A percentile compares a stretch with the other conserved stretches of the same genome.
phyloP scores from a whole-genome alignment of 2,113 vertebrate species.

The Vidua macroura region DNA sequence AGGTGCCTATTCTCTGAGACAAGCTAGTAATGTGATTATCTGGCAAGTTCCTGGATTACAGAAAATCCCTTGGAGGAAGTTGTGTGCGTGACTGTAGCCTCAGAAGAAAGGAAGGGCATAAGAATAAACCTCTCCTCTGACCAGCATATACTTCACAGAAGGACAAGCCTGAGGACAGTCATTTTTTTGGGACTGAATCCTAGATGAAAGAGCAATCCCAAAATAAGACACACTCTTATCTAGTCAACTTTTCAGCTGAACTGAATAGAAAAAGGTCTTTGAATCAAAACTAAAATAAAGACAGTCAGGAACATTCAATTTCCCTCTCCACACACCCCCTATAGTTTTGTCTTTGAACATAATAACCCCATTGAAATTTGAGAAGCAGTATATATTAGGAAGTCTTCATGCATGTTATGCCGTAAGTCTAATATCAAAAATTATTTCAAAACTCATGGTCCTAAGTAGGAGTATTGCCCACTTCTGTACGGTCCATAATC shows the following conservation, averaged over 20 bases:
- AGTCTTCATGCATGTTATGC: background rate
- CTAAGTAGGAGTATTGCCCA: background rate
- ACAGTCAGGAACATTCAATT: background rate
- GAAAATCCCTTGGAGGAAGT: background rate
- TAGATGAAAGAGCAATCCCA: background rate
- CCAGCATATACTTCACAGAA: background rate
- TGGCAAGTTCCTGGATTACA: background rate
- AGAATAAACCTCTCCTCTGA: background rate
- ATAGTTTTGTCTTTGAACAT: background rate
- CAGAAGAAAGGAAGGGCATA: background rate
- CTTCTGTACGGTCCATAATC: background rate
- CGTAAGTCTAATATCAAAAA: background rate
- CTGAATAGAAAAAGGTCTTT: background rate
- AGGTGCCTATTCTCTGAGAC: background rate
- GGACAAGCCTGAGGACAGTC: background rate
- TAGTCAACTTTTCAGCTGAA: background rate
- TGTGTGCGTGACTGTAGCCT: background rate
- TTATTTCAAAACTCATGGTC: background rate
- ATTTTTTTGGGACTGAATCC: background rate
- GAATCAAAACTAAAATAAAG: background rate
- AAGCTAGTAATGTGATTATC: background rate
- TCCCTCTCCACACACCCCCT: fast-evolving
- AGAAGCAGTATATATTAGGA: background rate
- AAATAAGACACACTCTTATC: background rate
- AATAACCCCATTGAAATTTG: background rate